Evolutionary conservation across 1,140 invertebrate species (phyloP).

Genomic region (Ceratosolen fusciceps): DNA sequence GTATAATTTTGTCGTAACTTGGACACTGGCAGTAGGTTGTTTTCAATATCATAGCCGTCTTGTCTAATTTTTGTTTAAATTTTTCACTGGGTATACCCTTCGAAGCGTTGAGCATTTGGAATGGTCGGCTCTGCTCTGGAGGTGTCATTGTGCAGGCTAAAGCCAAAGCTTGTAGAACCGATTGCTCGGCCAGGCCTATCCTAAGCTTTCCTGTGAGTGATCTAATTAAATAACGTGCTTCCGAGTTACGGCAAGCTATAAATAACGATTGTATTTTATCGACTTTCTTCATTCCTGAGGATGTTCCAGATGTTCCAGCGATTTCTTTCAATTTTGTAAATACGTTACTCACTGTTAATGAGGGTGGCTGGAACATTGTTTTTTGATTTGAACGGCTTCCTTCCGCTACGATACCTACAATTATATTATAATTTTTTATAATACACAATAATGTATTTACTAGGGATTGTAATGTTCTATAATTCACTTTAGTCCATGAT

Average conservation of each 20-base stretch:
- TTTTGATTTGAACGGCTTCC: slow-evolving; percentile 89
- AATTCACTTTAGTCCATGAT: no score
- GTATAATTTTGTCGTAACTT: slow-evolving; percentile 91
- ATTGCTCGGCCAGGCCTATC: slow-evolving; percentile 97
- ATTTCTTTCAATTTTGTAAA: slow-evolving; percentile 93
- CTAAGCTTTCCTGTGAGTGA: slow-evolving; percentile 94
- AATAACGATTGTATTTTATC: slow-evolving; percentile 93
- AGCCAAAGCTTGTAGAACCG: slow-evolving; percentile 92
- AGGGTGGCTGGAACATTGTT: slow-evolving; percentile 86
- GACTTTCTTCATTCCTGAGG: slow-evolving; percentile 88
- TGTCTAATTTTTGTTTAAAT: slow-evolving; percentile 87
- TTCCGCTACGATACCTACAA: slow-evolving; percentile 89
- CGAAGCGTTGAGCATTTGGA: slow-evolving; percentile 75
- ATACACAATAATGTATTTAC: no score
- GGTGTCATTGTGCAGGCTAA: slow-evolving; percentile 85
- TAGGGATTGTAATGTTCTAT: no score
- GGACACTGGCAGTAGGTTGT: slow-evolving; percentile 98
- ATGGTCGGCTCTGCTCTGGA: slow-evolving; percentile 78
- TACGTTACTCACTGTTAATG: slow-evolving; percentile 79
- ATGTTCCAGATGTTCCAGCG: slow-evolving; percentile 86
- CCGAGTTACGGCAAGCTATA: slow-evolving; percentile 91
- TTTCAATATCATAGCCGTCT: slow-evolving; percentile 86
- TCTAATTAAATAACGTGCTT: slow-evolving; percentile 93
- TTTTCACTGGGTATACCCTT: slow-evolving; percentile 77
- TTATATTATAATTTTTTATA: slow-evolving; percentile 6